Evolutionary conservation across 2,888 invertebrate species (phyloP).

Genomic region (Azorinus chamasolen): DNA sequence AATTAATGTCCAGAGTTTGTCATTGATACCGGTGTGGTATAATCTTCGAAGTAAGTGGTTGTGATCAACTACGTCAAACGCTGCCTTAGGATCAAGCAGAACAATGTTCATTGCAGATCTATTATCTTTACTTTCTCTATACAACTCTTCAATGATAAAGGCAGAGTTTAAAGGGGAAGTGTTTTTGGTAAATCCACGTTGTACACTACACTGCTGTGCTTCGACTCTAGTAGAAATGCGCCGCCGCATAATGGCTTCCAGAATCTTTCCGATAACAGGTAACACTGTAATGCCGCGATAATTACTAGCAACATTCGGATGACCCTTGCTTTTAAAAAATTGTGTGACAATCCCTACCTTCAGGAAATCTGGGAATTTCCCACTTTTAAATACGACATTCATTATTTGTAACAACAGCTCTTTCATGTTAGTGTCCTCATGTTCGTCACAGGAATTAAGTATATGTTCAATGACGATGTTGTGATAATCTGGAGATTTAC

Average conservation of each 20-base stretch:
- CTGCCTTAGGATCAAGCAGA: slow-evolving; percentile 34
- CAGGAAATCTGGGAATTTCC: slow-evolving; percentile 15
- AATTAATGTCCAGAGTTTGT: slow-evolving; percentile 17
- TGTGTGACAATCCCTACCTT: slow-evolving; percentile 26
- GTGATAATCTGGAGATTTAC: slow-evolving; percentile 22
- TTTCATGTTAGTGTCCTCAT: background rate
- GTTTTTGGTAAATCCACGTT: slow-evolving; percentile 19
- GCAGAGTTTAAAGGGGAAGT: slow-evolving; percentile 26
- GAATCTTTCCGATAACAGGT: slow-evolving; percentile 14
- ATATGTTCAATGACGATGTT: slow-evolving; percentile 12
- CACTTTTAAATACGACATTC: slow-evolving; percentile 8
- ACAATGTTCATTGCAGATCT: slow-evolving; percentile 1
- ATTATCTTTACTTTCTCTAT: slow-evolving; percentile 14
- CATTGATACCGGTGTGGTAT: slow-evolving; percentile 19
- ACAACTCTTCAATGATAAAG: slow-evolving; percentile 22
- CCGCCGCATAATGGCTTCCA: slow-evolving; percentile 12
- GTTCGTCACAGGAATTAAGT: background rate
- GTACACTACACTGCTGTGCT: background rate
- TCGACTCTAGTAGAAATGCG: slow-evolving; percentile 1
- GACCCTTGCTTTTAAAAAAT: slow-evolving; percentile 31
- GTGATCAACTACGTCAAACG: slow-evolving; percentile 34
- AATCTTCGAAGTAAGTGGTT: slow-evolving; percentile 15
- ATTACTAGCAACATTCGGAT: background rate
- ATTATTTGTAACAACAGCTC: background rate
- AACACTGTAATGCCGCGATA: slow-evolving; percentile 35